phyloP scores from a whole-genome alignment of 2,797 vertebrate genomes.

The Silurus aristotelis region DNA sequence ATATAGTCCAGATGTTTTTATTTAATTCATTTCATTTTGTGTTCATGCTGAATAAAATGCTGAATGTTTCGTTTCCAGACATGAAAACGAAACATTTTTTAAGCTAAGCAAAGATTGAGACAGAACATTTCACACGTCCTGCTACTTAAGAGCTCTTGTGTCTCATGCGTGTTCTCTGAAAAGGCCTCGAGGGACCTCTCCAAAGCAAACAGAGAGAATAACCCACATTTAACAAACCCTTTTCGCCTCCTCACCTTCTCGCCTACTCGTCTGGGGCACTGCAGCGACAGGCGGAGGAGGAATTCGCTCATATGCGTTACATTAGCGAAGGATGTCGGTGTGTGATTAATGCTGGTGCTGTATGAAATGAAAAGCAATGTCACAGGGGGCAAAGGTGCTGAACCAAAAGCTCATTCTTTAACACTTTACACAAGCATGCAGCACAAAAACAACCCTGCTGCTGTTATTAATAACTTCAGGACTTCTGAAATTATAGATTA shows the following conservation, averaged over 20 bases:
- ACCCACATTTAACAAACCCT: conserved; percentile 35
- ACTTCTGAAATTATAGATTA: not conserved
- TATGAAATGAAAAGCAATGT: conserved; percentile 44
- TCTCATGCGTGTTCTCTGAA: not conserved
- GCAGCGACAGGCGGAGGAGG: not conserved
- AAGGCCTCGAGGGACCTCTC: conserved; percentile 9
- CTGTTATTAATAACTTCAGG: not conserved
- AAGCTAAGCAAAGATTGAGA: conserved; percentile 2
- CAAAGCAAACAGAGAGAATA: conserved; percentile 40
- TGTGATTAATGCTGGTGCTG: conserved; percentile 50
- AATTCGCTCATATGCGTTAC: conserved; percentile 13
- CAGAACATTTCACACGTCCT: conserved; percentile 3
- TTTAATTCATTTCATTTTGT: not conserved
- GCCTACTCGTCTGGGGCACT: conserved; percentile 10
- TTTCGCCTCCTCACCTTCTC: not conserved
- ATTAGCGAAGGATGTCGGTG: conserved; percentile 39
- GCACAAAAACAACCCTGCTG: conserved; percentile 38
- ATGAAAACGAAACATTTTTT: not conserved
- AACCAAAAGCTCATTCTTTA: conserved; percentile 29
- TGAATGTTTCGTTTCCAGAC: no score
- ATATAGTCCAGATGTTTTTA: not conserved
- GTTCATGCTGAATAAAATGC: not conserved
- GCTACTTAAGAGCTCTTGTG: not conserved
- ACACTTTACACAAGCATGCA: conserved; percentile 30
- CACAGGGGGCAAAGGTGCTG: conserved; percentile 32